Percentiles rank a stretch among this genome's conserved stretches.
These are phyloP conservation scores for Peromyscus polionotus DNA, from an alignment of 2,113 vertebrate species.

Conservation along the genomic window DNA sequence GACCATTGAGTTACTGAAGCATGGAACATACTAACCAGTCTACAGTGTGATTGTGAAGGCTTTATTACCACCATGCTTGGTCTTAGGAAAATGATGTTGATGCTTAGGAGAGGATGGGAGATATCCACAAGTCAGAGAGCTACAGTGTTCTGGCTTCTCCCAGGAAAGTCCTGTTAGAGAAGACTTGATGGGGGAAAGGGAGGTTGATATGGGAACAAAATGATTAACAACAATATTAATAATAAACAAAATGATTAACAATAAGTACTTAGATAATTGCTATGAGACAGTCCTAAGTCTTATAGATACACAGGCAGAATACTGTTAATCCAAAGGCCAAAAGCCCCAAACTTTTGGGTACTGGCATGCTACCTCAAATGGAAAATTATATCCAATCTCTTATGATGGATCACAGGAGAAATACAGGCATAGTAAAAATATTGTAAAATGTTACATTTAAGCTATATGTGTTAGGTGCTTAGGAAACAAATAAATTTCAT, in stretches of 20 bases:
- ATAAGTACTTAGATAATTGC: neutral
- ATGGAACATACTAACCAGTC: constrained; percentile 52
- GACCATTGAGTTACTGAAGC: constrained; percentile 64
- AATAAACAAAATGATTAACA: neutral
- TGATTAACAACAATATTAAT: too few species aligned
- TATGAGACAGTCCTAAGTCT: neutral
- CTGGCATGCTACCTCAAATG: neutral
- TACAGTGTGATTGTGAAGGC: constrained; percentile 48
- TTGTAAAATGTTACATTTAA: neutral
- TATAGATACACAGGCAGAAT: neutral
- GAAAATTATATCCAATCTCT: neutral
- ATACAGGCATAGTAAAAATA: neutral
- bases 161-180: neutral
- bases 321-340: neutral
- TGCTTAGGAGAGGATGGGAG: neutral
- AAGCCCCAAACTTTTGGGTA: neutral
- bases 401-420: neutral
- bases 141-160: neutral
- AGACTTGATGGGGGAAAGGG: neutral
- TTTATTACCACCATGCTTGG: constrained; percentile 62
- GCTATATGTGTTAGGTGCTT: neutral
- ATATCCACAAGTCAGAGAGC: neutral
- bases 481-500: neutral
- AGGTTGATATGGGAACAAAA: neutral
- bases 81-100: constrained; percentile 71